Evolutionary conservation across 2,797 vertebrate genomes (phyloP).

Genomic region (Limnodromus scolopaceus): DNA sequence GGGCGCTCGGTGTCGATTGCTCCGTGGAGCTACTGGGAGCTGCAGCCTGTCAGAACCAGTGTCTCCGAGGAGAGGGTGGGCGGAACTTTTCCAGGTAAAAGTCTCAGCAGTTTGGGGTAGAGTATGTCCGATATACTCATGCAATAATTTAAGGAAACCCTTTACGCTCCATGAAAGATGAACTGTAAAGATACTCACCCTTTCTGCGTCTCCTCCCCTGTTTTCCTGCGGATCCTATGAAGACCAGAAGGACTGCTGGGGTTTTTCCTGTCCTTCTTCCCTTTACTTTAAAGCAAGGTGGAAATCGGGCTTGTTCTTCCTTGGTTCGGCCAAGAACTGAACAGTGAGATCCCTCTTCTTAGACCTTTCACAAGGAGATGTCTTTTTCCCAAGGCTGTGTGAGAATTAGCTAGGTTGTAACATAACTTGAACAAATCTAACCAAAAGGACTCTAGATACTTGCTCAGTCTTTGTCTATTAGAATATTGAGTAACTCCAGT

Average conservation of each 20-base stretch:
- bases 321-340: background rate
- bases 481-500: background rate
- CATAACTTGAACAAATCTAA: background rate
- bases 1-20: slow-evolving; percentile 53
- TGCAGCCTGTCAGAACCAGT: slow-evolving; percentile 60
- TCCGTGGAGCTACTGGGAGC: slow-evolving; percentile 23
- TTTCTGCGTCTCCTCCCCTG: background rate
- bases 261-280: background rate
- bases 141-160: background rate
- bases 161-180: background rate
- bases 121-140: background rate
- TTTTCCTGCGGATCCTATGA: background rate
- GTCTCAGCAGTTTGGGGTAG: background rate
- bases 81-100: background rate
- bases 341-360: background rate
- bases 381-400: background rate
- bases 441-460: background rate
- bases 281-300: background rate
- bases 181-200: background rate
- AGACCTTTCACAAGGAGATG: background rate
- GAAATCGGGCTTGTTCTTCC: background rate
- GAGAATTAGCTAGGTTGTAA: background rate
- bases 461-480: background rate
- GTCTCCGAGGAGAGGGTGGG: background rate
- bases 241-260: background rate